Evolutionary conservation across 2,797 vertebrate genomes (phyloP).

Genomic region (Poeciliopsis turneri): DNA sequence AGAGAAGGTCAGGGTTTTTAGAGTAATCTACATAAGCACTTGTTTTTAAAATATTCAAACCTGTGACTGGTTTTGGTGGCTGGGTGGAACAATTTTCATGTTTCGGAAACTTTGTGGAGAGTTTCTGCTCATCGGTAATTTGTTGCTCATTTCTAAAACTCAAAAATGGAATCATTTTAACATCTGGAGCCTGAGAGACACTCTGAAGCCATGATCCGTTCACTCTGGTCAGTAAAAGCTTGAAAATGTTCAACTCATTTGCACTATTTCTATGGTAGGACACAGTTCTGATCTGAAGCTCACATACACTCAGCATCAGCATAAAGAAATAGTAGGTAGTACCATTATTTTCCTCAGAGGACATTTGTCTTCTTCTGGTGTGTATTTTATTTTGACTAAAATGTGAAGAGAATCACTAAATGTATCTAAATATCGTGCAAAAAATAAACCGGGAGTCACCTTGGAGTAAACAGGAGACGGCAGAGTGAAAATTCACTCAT

Average conservation of each 20-base stretch:
- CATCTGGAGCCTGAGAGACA: not conserved
- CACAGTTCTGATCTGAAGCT: not conserved
- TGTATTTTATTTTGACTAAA: not conserved
- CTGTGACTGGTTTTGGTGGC: not conserved
- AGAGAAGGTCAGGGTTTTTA: not conserved
- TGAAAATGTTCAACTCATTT: not conserved
- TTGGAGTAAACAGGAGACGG: constrained; percentile 13
- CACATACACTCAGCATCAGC: too few relatives aligned
- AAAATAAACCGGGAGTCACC: constrained; percentile 1
- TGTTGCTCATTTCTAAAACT: not conserved
- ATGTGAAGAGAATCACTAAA: not conserved
- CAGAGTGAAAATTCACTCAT: constrained; percentile 4
- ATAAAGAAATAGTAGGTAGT: too few relatives aligned
- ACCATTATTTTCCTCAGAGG: not conserved
- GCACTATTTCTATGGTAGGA: not conserved
- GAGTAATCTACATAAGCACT: not conserved
- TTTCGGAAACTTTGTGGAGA: not conserved
- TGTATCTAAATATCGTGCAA: not conserved
- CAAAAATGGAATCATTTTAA: not conserved
- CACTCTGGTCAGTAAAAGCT: not conserved
- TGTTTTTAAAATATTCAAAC: not conserved
- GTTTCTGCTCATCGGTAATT: not conserved
- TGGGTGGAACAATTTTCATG: not conserved
- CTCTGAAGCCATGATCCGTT: not conserved
- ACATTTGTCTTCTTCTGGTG: not conserved